phyloP scores from a whole-genome alignment of 2,888 invertebrate genomes.

The Autographa pulchrina region DNA sequence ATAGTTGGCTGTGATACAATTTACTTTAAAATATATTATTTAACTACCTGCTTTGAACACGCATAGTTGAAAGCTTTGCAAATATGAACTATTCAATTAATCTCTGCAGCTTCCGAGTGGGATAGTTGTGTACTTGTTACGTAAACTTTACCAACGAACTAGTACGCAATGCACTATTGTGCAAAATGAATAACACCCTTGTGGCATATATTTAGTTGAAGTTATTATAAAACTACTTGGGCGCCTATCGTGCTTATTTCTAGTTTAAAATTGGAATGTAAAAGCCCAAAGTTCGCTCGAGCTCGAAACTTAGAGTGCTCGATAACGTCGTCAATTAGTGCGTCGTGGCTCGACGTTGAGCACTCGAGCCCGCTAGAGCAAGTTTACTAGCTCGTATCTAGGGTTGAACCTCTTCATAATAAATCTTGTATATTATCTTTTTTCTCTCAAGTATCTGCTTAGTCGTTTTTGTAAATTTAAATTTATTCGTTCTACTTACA shows the following conservation, averaged over 20 bases:
- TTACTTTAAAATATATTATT: neutral
- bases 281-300: slow-evolving; percentile 75
- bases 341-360: slow-evolving; percentile 66
- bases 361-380: slow-evolving; percentile 49
- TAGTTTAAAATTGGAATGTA: slow-evolving; percentile 84
- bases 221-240: slow-evolving; percentile 74
- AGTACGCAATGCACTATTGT: slow-evolving; percentile 22
- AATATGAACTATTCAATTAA: slow-evolving; percentile 11
- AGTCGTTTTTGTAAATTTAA: slow-evolving; percentile 11
- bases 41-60: neutral
- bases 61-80: slow-evolving; percentile 14
- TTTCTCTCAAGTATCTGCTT: neutral
- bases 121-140: neutral
- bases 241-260: slow-evolving; percentile 70
- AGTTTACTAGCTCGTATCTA: slow-evolving; percentile 57
- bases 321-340: slow-evolving; percentile 86
- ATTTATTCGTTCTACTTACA: neutral
- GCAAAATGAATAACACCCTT: slow-evolving; percentile 52
- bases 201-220: slow-evolving; percentile 60
- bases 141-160: neutral
- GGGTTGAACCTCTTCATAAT: slow-evolving; percentile 50
- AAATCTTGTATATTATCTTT: slow-evolving; percentile 23
- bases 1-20: neutral
- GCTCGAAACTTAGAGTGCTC: slow-evolving; percentile 77
- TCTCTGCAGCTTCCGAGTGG: neutral